Conservation (phyloP, 2,888 invertebrate genomes). For the Smittia sp. region DNA sequence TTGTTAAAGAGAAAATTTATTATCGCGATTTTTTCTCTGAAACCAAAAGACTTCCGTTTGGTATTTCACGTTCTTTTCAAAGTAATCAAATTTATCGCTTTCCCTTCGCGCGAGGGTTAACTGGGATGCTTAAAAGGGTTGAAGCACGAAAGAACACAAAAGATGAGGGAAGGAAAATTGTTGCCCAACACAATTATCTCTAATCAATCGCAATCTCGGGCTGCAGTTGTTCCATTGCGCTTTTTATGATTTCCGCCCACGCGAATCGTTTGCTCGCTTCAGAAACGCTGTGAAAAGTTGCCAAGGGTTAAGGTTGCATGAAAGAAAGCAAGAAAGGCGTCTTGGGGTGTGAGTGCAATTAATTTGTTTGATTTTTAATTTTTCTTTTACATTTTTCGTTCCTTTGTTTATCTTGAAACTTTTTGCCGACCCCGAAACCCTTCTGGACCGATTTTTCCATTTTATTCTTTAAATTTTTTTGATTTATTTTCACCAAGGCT, state of each 20-base stretch:
- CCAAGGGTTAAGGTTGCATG: not conserved
- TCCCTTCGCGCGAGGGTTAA: not conserved
- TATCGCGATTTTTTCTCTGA: constrained; percentile 2
- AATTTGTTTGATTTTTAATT: constrained; percentile 42
- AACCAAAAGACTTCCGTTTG: constrained; percentile 24
- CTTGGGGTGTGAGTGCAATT: constrained; percentile 36
- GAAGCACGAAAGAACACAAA: not conserved
- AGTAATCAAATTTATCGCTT: constrained; percentile 15
- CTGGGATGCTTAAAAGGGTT: not conserved
- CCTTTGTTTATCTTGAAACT: constrained; percentile 37
- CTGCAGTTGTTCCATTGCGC: constrained; percentile 33
- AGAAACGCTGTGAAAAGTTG: not conserved
- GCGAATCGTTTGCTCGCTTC: not conserved
- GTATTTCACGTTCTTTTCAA: not conserved
- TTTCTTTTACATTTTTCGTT: constrained; percentile 29
- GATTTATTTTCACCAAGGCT: constrained; percentile 35
- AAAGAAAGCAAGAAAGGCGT: not conserved
- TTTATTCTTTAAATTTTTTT: constrained; percentile 27
- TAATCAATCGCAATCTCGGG: constrained; percentile 36
- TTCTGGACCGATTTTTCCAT: constrained; percentile 32
- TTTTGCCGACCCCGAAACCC: constrained; percentile 9
- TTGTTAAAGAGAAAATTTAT: constrained; percentile 22
- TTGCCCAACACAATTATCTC: constrained; percentile 33
- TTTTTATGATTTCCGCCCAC: constrained; percentile 18
- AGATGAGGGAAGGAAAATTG: not conserved